Percentiles rank a stretch among this genome's conserved stretches.
These are phyloP conservation scores for Gymnosoma rotundatum DNA, from an alignment of 2,888 invertebrate species.

Conservation along the genomic window DNA sequence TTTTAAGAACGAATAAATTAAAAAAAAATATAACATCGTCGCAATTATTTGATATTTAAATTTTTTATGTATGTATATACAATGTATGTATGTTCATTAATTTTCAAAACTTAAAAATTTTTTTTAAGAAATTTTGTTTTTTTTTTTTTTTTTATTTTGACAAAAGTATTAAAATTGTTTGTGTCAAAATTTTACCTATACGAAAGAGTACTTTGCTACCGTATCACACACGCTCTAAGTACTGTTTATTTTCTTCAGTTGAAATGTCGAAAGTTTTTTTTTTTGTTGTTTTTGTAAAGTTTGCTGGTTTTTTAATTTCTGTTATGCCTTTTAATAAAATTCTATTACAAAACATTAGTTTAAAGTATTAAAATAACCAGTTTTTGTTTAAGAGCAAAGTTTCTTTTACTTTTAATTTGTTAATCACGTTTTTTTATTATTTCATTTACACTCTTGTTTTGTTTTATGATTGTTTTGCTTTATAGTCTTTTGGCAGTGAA, in stretches of 20 bases:
- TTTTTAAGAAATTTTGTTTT: no score
- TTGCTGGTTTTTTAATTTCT: background rate
- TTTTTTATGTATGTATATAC: no score
- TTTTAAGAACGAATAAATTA: no score
- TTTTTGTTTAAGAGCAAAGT: slow-evolving; percentile 32
- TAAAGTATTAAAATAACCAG: slow-evolving; percentile 52
- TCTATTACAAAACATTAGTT: slow-evolving; percentile 58
- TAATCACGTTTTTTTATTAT: slow-evolving; percentile 52
- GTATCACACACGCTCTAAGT: no score
- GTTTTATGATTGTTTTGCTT: slow-evolving; percentile 37
- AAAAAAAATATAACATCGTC: no score
- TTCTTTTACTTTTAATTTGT: slow-evolving; percentile 23
- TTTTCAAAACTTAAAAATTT: no score
- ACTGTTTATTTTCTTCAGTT: background rate
- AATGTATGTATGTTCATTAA: no score
- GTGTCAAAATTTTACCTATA: no score
- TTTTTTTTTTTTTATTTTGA: no score
- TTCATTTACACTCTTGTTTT: slow-evolving; percentile 44
- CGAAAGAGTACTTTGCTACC: no score
- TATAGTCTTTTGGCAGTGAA: slow-evolving; percentile 49
- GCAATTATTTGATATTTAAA: no score
- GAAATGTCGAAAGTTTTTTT: background rate
- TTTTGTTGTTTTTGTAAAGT: background rate
- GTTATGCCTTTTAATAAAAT: slow-evolving; percentile 25
- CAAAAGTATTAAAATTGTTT: no score